Percentiles rank a stretch among this genome's conserved stretches.
Conservation (phyloP, 2,797 vertebrate genomes). For the Tokudaia tokunoshimensis region DNA sequence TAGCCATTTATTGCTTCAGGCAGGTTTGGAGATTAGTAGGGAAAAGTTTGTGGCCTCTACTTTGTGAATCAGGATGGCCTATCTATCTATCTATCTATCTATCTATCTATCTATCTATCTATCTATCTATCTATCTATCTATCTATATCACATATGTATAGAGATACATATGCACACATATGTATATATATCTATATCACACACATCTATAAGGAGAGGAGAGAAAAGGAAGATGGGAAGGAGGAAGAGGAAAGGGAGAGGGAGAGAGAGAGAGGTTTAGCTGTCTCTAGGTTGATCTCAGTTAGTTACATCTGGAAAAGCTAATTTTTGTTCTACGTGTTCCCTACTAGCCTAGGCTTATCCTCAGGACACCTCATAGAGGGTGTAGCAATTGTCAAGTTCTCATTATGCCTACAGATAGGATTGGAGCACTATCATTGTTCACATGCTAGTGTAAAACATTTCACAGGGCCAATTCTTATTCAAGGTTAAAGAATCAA, state of each 20-base stretch:
- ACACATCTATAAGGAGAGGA: background rate
- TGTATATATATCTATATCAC: too few relatives aligned
- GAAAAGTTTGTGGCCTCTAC: background rate
- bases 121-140: too few relatives aligned
- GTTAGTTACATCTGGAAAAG: background rate
- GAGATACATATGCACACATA: too few relatives aligned
- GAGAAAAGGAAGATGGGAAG: background rate
- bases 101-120: too few relatives aligned
- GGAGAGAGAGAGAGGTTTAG: background rate
- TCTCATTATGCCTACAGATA: background rate
- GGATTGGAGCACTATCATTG: background rate
- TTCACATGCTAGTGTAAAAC: background rate
- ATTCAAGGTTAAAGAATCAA: conserved; percentile 11
- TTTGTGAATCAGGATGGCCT: background rate
- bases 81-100: background rate
- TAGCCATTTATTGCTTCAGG: background rate
- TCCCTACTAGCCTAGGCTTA: background rate
- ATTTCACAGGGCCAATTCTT: conserved; percentile 10
- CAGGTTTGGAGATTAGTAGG: background rate
- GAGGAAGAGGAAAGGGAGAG: too few relatives aligned
- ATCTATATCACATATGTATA: too few relatives aligned
- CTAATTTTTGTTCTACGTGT: background rate
- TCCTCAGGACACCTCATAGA: background rate
- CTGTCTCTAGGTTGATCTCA: background rate
- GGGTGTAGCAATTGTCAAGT: background rate